Evolutionary conservation across 1,140 invertebrate species (phyloP).

Genomic region (Atta texana): DNA sequence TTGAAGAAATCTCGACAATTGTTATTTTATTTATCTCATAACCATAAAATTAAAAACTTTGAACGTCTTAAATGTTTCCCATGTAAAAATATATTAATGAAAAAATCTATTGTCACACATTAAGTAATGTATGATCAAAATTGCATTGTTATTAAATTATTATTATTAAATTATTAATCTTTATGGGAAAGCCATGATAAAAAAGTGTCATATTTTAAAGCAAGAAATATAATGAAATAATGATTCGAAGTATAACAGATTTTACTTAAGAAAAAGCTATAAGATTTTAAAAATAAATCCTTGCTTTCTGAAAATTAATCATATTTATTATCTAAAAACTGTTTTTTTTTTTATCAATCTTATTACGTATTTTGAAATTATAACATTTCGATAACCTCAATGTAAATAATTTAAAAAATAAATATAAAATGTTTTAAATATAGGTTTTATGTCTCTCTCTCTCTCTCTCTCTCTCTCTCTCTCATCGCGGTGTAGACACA

Average conservation of each 20-base stretch:
- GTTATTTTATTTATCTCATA: conserved; percentile 4
- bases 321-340: no score
- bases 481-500: not conserved
- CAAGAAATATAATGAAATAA: no score
- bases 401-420: not conserved
- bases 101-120: not conserved
- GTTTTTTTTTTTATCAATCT: not conserved
- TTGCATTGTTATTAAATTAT: not conserved
- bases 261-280: no score
- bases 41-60: not conserved
- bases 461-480: not conserved
- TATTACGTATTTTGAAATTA: not conserved
- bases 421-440: not conserved
- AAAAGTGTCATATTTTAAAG: no score
- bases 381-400: not conserved
- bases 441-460: not conserved
- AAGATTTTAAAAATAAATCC: no score
- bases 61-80: not conserved
- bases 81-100: not conserved
- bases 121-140: not conserved
- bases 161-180: conserved; percentile 9
- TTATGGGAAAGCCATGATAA: no score
- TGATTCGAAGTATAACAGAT: no score
- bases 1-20: not conserved
- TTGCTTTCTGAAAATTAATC: no score